phyloP scores from a whole-genome alignment of 2,888 invertebrate genomes.

The Sinotaia quadrata region DNA sequence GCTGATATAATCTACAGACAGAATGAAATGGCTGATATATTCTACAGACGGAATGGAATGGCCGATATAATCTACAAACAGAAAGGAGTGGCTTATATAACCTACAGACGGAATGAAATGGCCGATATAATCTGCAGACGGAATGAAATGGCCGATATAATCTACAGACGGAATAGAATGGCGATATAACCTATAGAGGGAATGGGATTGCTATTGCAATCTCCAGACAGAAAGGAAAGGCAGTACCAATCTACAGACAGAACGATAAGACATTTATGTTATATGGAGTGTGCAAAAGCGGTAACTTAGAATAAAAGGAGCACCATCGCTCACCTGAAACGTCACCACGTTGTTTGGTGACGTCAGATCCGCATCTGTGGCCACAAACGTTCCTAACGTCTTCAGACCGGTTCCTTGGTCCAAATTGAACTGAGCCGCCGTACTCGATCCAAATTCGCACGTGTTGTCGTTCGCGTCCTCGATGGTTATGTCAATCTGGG shows the following conservation, averaged over 20 bases:
- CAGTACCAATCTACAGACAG: background rate
- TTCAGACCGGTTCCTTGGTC: slow-evolving; percentile 28
- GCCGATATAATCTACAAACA: too few species aligned
- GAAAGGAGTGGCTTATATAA: too few species aligned
- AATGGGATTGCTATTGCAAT: too few species aligned
- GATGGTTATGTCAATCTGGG: slow-evolving; percentile 34
- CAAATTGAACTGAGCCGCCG: slow-evolving; percentile 21
- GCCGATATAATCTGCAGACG: too few species aligned
- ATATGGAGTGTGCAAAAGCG: background rate
- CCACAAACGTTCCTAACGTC: slow-evolving; percentile 24
- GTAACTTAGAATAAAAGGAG: background rate
- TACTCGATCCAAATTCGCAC: slow-evolving; percentile 25
- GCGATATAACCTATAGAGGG: too few species aligned
- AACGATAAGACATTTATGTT: background rate
- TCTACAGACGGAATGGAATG: too few species aligned
- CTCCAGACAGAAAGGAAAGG: too few species aligned
- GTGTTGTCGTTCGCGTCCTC: slow-evolving; percentile 40
- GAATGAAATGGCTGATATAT: too few species aligned
- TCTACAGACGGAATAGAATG: too few species aligned
- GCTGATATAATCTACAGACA: too few species aligned
- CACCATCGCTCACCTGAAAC: slow-evolving; percentile 10
- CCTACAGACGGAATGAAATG: too few species aligned
- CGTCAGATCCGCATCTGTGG: slow-evolving; percentile 32
- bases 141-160: too few species aligned
- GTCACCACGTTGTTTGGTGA: slow-evolving; percentile 35